phyloP scores from a whole-genome alignment of 2,797 vertebrate genomes.

The Coregonus ussuriensis region DNA sequence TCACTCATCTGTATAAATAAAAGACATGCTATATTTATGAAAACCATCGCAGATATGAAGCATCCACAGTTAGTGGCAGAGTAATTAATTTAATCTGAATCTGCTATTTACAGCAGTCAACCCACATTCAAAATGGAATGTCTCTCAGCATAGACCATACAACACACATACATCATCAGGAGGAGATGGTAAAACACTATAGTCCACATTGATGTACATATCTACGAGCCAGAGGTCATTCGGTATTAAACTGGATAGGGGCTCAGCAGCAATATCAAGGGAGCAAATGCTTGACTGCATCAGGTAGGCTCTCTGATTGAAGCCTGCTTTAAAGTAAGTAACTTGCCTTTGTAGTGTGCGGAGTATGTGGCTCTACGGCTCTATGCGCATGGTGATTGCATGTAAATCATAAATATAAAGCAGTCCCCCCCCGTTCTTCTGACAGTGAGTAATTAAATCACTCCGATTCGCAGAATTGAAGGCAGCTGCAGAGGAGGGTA shows the following conservation, averaged over 20 bases:
- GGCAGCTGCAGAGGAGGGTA: slow-evolving; percentile 13
- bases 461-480: neutral
- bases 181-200: neutral
- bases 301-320: neutral
- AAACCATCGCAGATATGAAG: neutral
- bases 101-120: neutral
- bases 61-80: neutral
- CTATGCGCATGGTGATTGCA: neutral
- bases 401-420: slow-evolving; percentile 2
- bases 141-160: neutral
- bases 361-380: too few relatives aligned
- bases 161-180: neutral
- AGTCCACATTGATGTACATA: neutral
- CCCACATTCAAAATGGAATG: neutral
- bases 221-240: slow-evolving; percentile 1
- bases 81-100: neutral
- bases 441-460: slow-evolving; percentile 8
- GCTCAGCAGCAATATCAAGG: neutral
- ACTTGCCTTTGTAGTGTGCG: neutral
- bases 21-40: neutral
- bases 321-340: neutral
- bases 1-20: neutral
- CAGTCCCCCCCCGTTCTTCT: neutral
- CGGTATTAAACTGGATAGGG: neutral
- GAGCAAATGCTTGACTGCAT: neutral